A percentile compares a stretch with the other conserved stretches of the same genome.
Evolutionary conservation across 2,797 vertebrate species (phyloP).

Genomic region (Spinus pinus): DNA sequence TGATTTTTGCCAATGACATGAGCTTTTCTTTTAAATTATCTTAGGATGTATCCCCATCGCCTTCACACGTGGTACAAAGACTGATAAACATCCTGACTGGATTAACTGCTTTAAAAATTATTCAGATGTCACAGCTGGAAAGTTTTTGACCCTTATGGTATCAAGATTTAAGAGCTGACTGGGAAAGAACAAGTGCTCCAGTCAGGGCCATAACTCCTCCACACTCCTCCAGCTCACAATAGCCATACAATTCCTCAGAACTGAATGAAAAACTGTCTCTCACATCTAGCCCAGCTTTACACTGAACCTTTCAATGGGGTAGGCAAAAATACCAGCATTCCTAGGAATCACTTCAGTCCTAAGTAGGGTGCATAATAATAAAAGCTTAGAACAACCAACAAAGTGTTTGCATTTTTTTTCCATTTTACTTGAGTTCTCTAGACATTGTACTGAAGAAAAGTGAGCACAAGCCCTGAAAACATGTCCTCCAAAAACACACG

Average conservation of each 20-base stretch:
- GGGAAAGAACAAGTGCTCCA: constrained; percentile 27
- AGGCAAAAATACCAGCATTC: neutral
- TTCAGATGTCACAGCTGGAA: constrained; percentile 21
- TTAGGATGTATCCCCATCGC: neutral
- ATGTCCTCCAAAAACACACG: neutral
- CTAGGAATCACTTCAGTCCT: neutral
- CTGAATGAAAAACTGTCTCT: neutral
- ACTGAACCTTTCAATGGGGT: neutral
- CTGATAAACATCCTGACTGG: neutral
- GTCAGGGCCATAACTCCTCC: constrained; percentile 7
- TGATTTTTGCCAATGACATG: neutral
- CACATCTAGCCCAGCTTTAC: neutral
- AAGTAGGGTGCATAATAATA: neutral
- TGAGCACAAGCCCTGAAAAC: neutral
- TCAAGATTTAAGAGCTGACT: constrained; percentile 24
- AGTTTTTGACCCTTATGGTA: constrained; percentile 42
- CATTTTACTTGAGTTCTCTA: neutral
- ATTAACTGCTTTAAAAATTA: constrained; percentile 40
- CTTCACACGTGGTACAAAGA: neutral
- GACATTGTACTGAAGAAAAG: neutral
- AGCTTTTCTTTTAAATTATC: neutral
- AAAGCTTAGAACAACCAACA: neutral
- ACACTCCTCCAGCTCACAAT: neutral
- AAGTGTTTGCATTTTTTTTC: neutral
- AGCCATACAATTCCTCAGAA: neutral